Conservation (phyloP, 2,113 vertebrate genomes). For the Marmota flaviventris region DNA sequence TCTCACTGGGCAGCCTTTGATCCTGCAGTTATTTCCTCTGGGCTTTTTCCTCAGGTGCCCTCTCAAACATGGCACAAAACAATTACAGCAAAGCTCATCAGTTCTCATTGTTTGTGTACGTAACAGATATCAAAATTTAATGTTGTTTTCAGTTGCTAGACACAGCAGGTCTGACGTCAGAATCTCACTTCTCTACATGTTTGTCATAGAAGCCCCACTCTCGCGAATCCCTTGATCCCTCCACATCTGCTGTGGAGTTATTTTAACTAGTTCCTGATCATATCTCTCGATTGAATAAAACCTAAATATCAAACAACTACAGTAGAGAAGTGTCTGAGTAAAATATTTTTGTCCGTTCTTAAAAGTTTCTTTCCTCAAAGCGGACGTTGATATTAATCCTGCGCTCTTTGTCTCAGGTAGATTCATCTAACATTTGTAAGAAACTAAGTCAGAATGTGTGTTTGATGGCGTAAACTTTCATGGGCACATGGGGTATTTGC, state of each 20-base stretch:
- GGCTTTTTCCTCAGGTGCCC: not conserved
- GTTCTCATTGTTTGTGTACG: not conserved
- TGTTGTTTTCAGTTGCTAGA: not conserved
- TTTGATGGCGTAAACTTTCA: not conserved
- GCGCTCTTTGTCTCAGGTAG: not conserved
- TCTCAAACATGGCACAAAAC: not conserved
- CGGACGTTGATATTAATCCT: not conserved
- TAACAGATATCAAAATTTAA: not conserved
- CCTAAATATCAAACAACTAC: not conserved
- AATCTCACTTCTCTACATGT: rapidly evolving
- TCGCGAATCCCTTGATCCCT: rapidly evolving
- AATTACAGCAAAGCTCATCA: not conserved
- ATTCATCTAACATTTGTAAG: not conserved
- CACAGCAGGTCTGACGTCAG: not conserved
- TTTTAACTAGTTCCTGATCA: not conserved
- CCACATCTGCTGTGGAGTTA: not conserved
- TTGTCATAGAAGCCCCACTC: too few relatives aligned
- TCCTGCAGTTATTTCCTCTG: not conserved
- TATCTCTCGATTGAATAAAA: not conserved
- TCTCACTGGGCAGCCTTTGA: not conserved
- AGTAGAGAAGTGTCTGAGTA: not conserved
- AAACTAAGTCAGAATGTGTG: not conserved
- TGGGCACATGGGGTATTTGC: too few relatives aligned
- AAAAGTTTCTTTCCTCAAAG: not conserved
- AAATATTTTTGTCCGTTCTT: not conserved